Evolutionary conservation across 2,113 vertebrate genomes (phyloP).

Genomic region (Protomyctophum bolini): DNA sequence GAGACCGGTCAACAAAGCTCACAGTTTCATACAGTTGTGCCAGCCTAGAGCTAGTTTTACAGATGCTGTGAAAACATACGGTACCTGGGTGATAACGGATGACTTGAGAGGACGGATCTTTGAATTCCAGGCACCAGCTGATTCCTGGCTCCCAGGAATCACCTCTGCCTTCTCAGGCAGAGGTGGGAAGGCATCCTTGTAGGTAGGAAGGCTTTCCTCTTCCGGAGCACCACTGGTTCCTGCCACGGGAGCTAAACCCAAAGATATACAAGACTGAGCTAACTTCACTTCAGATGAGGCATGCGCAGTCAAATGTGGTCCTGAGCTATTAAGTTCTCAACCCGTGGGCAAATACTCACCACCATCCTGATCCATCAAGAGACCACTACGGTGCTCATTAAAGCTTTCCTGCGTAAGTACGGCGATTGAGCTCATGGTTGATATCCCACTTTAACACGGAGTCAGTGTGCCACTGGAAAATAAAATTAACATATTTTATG

Average conservation of each 20-base stretch:
- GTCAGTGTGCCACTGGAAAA: conserved; percentile 91
- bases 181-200: conserved; percentile 98
- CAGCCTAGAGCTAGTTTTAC: too few species aligned
- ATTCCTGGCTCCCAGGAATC: conserved; percentile 86
- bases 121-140: conserved; percentile 88
- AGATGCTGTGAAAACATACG: too few species aligned
- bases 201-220: conserved; percentile 95
- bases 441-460: conserved; percentile 90
- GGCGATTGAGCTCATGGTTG: conserved; percentile 99
- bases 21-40: too few species aligned
- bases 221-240: conserved; percentile 88
- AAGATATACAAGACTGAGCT: not conserved
- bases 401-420: conserved; percentile 99
- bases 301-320: not conserved
- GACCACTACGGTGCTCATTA: conserved; percentile 96
- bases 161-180: conserved; percentile 96
- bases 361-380: conserved; percentile 89
- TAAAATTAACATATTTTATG: not conserved
- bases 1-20: too few species aligned
- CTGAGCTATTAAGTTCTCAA: not conserved
- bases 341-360: conserved; percentile 70
- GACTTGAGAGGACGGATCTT: conserved; percentile 97
- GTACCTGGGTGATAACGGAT: conserved; percentile 98
- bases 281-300: not conserved
- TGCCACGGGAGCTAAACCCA: conserved; percentile 69